Evolutionary conservation across 2,888 invertebrate genomes (phyloP), one percentile per base, ranked within the genome.

Genomic region (Alloplasta piceator): DNA sequence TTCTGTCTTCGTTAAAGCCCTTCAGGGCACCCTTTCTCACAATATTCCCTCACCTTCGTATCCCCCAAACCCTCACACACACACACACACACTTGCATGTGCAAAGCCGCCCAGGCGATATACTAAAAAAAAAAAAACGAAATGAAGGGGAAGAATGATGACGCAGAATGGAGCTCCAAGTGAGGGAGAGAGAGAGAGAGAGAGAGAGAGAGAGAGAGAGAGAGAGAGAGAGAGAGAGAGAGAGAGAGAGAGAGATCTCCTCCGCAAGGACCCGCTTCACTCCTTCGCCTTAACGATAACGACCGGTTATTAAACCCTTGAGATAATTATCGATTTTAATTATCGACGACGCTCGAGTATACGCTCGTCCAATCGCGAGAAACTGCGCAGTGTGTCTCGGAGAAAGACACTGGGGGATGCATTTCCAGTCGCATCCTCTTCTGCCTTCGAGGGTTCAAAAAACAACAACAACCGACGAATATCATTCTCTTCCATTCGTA

Each of bases 261-360:
- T 56, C 70, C 16, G 74, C 75, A 63, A 75, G 78, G 81, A 82
- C 79, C 71, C 58, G 79, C 70, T 75, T 78, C 67, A 82, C 81
- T 82, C 78, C 75, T 87, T 88, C 85, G 86, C 83, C 85, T 87
- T 88, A 85, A 89, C 88, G 89, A 90, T 90, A 91, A 91, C 90
- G 89, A 91, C 89, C 88, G 89, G 89, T 90, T 90, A 91, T 91
- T 90, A 89, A 89, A 86, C 86, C 86, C 86, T 81, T 80, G 79
- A 86, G 90, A 90, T 90, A 90, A 91, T 90, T 90, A 91, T 90
- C 90, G 89, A 90, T 90, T 90, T 91, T 90, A 90, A 91, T 90
- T 89, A 90, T 90, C 90, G 88, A 87, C 87, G 82, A 81, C 78
- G 81, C 81, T 56, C 77, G 68, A 60, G 74, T 55, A 36, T 41